These are phyloP conservation scores for Thunnus thynnus DNA, from an alignment of 2,113 vertebrate species.

Conservation along the genomic window DNA sequence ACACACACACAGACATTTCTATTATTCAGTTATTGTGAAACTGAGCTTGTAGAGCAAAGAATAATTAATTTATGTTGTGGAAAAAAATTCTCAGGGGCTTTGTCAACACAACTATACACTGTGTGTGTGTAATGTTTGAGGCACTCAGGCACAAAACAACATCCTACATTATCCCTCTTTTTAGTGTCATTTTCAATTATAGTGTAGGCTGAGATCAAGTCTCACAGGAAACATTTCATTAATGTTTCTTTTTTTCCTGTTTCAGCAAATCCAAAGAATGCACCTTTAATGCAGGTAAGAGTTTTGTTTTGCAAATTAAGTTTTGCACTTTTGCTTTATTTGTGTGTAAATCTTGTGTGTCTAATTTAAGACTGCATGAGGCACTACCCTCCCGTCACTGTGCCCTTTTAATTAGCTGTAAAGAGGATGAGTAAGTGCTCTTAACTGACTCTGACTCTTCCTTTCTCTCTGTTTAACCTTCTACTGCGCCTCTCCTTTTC, in stretches of 20 bases:
- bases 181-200: background rate
- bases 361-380: background rate
- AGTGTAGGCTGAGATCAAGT: background rate
- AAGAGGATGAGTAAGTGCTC: slow-evolving; percentile 6
- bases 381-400: background rate
- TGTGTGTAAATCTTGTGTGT: background rate
- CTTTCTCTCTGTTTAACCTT: background rate
- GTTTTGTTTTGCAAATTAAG: background rate
- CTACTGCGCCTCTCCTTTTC: background rate
- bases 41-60: background rate
- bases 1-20: background rate
- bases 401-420: slow-evolving; percentile 4
- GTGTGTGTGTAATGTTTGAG: background rate
- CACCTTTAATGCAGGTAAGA: slow-evolving; percentile 87
- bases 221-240: background rate
- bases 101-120: background rate
- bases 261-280: slow-evolving; percentile 92
- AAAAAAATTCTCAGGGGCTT: background rate
- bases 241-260: slow-evolving; percentile 23
- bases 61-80: slow-evolving; percentile 34
- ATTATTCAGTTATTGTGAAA: background rate
- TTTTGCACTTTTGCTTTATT: background rate
- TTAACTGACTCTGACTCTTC: too few species aligned
- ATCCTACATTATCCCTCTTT: background rate
- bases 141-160: background rate